These are phyloP conservation scores for Cochlearius cochlearius DNA, from an alignment of 2,113 vertebrate genomes.

Conservation along the genomic window DNA sequence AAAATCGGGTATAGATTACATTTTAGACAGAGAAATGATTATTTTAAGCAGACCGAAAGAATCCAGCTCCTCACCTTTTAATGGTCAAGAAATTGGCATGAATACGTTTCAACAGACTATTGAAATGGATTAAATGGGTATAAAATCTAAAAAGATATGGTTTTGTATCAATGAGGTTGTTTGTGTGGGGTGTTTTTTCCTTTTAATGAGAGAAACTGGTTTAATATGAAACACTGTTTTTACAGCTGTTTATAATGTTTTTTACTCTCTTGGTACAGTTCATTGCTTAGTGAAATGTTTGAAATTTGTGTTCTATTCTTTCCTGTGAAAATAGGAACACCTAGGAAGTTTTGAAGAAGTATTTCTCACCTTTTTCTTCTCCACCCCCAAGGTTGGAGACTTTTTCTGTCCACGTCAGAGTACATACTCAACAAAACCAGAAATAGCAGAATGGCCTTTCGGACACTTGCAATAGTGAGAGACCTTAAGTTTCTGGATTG, in stretches of 20 bases:
- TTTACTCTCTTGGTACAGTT: not conserved
- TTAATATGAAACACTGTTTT: not conserved
- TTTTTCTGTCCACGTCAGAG: not conserved
- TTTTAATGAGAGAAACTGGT: not conserved
- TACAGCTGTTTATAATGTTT: not conserved
- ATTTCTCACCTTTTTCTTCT: not conserved
- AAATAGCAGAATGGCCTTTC: not conserved
- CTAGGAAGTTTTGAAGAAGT: not conserved
- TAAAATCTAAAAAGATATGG: not conserved
- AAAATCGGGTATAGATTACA: not conserved
- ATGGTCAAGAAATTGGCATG: not conserved
- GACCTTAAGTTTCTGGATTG: not conserved
- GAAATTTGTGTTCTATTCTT: not conserved
- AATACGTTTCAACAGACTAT: not conserved
- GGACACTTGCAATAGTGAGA: not conserved
- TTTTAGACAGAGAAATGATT: not conserved
- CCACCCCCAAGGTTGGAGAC: no score
- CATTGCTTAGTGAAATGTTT: not conserved
- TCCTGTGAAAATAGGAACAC: not conserved
- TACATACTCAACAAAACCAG: not conserved
- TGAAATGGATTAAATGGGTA: not conserved
- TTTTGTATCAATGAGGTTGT: not conserved
- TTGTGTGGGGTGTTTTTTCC: not conserved
- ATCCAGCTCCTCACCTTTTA: not conserved
- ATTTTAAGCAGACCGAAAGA: not conserved